Evolutionary conservation across 2,888 invertebrate genomes (phyloP), one percentile per base, ranked within the genome.

Genomic region (Microctonus aethiopoides): DNA sequence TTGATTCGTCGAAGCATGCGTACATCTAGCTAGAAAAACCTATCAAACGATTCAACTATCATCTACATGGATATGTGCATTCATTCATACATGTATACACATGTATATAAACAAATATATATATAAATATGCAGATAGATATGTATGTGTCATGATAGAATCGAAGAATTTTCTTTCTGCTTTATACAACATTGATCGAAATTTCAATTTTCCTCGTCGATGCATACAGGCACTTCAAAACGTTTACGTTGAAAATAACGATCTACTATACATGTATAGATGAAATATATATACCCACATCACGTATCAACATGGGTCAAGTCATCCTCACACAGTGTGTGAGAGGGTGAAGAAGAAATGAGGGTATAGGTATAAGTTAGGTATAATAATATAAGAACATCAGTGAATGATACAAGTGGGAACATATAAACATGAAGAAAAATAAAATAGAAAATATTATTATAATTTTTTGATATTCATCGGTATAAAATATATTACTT

Each of bases 201-300:
- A 20, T 61, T 61, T 61, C 60, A 61, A 61, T 61, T 61, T 61
- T 61, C 60, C 41, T 13, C 60, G 39, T 61, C 60, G 26, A 61
- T 61, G 60, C 60, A 61, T 61, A 61, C 60, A 24, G 41, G 39
- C 60, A n/a, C 57, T 57, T 54, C 41, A 41, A 24, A 24, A 22
- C 60, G 36, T 41, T 61, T 61, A 13, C 39, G 60, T 46, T 29
- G 4, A 61, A 36, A 61, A 41, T 61, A 61, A 61, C 60, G 60
- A 61, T 22, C 60, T 20, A 61, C 39, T 39, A 39, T 46, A 39
- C 34, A 20, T 60, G 36, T 39, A 39, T n/a, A n/a, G n/a, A n/a
- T n/a, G n/a, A n/a, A n/a, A n/a, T n/a, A 61, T 61, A 61, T 61
- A 36, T 61, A 61, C 39, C 60, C 60, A 61, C 39, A 61, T 61